Conservation (phyloP, 2,797 vertebrate genomes). For the Hypotaenidia okinawae region DNA sequence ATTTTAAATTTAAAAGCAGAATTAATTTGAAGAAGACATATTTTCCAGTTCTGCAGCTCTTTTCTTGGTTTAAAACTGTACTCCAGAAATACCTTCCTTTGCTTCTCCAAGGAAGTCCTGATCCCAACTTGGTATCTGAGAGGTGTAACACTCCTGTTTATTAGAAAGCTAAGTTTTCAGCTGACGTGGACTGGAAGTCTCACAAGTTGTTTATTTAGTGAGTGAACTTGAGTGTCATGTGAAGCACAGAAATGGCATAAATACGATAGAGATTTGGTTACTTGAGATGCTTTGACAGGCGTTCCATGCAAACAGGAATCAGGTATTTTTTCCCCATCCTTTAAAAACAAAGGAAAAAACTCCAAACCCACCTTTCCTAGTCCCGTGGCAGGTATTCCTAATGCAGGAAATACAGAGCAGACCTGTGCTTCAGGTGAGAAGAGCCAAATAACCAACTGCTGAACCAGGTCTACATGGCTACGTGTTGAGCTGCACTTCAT, state of each 20-base stretch:
- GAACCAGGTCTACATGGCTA: fast-evolving
- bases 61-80: not conserved
- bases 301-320: not conserved
- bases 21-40: not conserved
- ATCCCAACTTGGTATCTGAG: not conserved
- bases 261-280: not conserved
- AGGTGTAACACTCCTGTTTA: not conserved
- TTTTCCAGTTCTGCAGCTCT: not conserved
- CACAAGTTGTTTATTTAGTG: not conserved
- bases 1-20: not conserved
- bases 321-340: not conserved
- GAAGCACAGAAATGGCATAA: not conserved
- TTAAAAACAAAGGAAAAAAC: not conserved
- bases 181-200: not conserved
- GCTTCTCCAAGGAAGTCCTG: not conserved
- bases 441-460: not conserved
- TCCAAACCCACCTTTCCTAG: not conserved
- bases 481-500: fast-evolving
- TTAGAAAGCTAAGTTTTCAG: not conserved
- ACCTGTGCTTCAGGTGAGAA: not conserved
- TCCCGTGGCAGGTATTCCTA: not conserved
- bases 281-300: not conserved
- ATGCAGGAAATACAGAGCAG: not conserved
- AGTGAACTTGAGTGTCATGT: not conserved
- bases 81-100: not conserved